phyloP scores from a whole-genome alignment of 2,113 vertebrate genomes.

The Leptobrachium leishanense region DNA sequence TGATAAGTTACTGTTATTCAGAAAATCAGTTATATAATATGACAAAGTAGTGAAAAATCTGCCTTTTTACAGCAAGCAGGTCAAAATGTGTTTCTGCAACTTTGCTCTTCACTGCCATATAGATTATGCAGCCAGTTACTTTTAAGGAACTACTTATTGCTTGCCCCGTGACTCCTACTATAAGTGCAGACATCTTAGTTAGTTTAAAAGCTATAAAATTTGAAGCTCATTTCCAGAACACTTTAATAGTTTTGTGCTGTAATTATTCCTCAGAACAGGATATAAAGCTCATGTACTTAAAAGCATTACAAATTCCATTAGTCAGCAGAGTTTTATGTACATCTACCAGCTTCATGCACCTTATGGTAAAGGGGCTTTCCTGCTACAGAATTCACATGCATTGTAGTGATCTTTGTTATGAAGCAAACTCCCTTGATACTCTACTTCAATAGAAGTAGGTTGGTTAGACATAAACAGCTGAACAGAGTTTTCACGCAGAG shows the following conservation, averaged over 20 bases:
- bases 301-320: slow-evolving; percentile 14
- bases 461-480: no score
- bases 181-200: not conserved
- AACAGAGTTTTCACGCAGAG: no score
- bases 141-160: not conserved
- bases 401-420: no score
- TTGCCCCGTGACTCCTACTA: not conserved
- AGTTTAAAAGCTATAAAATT: slow-evolving; percentile 3
- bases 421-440: no score
- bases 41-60: no score
- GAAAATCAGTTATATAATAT: no score
- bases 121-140: not conserved
- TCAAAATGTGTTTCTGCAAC: no score
- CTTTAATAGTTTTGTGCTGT: slow-evolving; percentile 15
- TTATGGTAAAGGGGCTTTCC: not conserved
- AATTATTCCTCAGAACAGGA: slow-evolving; percentile 6
- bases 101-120: not conserved
- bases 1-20: no score
- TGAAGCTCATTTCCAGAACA: not conserved
- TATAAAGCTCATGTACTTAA: slow-evolving; percentile 14
- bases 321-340: not conserved
- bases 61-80: no score
- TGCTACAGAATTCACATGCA: not conserved
- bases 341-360: not conserved
- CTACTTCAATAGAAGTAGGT: no score